phyloP scores from a whole-genome alignment of 2,797 vertebrate species.

The Perodicticus potto region DNA sequence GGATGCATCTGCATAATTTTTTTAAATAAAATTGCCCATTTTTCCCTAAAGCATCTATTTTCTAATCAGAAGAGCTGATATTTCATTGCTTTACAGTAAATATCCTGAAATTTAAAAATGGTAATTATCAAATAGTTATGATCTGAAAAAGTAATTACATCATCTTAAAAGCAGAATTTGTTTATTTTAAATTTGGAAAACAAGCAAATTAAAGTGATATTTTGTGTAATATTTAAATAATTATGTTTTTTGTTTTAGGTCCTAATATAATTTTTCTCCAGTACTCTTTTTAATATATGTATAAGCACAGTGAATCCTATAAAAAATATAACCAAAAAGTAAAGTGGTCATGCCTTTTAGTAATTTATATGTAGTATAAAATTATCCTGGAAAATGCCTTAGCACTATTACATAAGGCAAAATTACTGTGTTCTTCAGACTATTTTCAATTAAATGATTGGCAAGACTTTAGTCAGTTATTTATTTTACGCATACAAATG shows the following conservation, averaged over 20 bases:
- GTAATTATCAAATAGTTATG: constrained; percentile 72
- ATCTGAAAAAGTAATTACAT: constrained; percentile 73
- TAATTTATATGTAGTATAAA: constrained; percentile 2
- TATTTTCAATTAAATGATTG: constrained; percentile 55
- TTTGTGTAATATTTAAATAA: constrained; percentile 67
- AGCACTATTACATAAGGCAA: background rate
- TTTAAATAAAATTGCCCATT: constrained; percentile 66
- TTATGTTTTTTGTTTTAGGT: constrained; percentile 54
- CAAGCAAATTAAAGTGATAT: constrained; percentile 53
- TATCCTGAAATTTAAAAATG: constrained; percentile 57
- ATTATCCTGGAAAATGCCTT: constrained; percentile 41
- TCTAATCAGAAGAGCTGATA: constrained; percentile 68
- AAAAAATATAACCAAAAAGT: constrained; percentile 11
- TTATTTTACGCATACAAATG: background rate
- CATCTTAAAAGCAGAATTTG: constrained; percentile 66
- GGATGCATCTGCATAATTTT: constrained; percentile 60
- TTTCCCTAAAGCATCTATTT: constrained; percentile 72
- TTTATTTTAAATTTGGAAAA: constrained; percentile 75
- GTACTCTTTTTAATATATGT: constrained; percentile 12
- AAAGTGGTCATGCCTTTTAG: constrained; percentile 15
- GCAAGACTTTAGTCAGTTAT: background rate
- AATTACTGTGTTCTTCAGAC: constrained; percentile 52
- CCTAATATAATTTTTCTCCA: constrained; percentile 48
- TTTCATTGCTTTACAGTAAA: constrained; percentile 65
- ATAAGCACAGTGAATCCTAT: constrained; percentile 15